phyloP scores from a whole-genome alignment of 1,140 invertebrate species.

The Laupala kohalensis region DNA sequence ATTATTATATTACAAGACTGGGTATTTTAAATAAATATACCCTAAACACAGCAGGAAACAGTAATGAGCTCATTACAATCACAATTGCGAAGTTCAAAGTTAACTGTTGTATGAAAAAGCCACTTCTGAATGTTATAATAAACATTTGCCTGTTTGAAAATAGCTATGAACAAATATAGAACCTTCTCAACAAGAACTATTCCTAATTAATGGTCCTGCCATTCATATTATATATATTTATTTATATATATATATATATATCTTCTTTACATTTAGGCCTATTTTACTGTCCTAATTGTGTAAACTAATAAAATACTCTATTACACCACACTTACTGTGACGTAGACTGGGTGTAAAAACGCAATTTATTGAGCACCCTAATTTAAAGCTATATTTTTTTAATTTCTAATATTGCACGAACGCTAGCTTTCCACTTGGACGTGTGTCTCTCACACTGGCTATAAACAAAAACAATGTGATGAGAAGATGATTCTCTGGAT shows the following conservation, averaged over 20 bases:
- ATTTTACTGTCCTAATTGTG: conserved; percentile 13
- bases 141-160: conserved; percentile 15
- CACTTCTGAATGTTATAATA: conserved; percentile 11
- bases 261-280: conserved; percentile 16
- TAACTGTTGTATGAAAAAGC: conserved; percentile 14
- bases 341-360: conserved; percentile 10
- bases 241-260: conserved; percentile 14
- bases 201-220: conserved; percentile 14
- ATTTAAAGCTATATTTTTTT: conserved; percentile 16
- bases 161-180: conserved; percentile 17
- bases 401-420: conserved; percentile 17
- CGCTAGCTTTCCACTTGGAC: conserved; percentile 12
- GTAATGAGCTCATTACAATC: conserved; percentile 3
- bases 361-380: conserved; percentile 16
- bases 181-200: conserved; percentile 13
- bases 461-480: conserved; percentile 9
- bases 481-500: conserved; percentile 1
- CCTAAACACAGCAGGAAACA: conserved; percentile 1
- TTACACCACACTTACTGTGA: conserved; percentile 12
- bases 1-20: background rate
- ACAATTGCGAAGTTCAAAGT: conserved; percentile 6
- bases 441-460: conserved; percentile 2
- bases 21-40: background rate
- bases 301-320: conserved; percentile 16
- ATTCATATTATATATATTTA: conserved; percentile 10